Evolutionary conservation across 2,888 invertebrate species (phyloP).

Genomic region (Drosophila macrospina): DNA sequence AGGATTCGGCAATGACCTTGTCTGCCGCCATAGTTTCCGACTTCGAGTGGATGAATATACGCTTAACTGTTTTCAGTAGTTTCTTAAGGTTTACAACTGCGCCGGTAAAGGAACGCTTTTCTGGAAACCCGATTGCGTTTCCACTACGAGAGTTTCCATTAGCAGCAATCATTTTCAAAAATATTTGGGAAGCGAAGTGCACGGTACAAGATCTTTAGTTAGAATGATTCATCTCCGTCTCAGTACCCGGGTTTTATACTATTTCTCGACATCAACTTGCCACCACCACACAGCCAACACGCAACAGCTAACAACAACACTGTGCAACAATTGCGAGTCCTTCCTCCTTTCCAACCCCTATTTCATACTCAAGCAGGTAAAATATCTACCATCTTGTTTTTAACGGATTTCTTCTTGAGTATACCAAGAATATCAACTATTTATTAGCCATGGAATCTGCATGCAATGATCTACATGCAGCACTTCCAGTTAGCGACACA

Average conservation of each 20-base stretch:
- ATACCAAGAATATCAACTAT: background rate
- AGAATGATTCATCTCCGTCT: constrained; percentile 10
- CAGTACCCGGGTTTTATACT: constrained; percentile 12
- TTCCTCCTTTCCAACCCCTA: constrained; percentile 15
- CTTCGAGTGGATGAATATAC: constrained; percentile 53
- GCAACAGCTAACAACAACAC: background rate
- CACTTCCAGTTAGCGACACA: too few relatives aligned
- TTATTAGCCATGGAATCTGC: too few relatives aligned
- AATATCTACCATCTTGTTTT: background rate
- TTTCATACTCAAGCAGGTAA: constrained; percentile 7
- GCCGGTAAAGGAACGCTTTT: constrained; percentile 53
- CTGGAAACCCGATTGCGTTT: constrained; percentile 22
- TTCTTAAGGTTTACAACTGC: constrained; percentile 63
- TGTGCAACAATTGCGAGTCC: background rate
- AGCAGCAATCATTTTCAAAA: constrained; percentile 45
- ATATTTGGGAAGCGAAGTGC: constrained; percentile 21
- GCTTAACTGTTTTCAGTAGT: constrained; percentile 61
- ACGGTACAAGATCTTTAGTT: constrained; percentile 16
- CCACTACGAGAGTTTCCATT: constrained; percentile 24
- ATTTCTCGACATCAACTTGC: background rate
- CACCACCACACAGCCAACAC: background rate
- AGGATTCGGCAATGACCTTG: constrained; percentile 6
- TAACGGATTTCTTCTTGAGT: constrained; percentile 2
- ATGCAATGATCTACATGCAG: too few relatives aligned
- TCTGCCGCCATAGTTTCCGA: constrained; percentile 11